Base-by-base conservation (phyloP, 2,888 invertebrate genomes). In the Agrochola macilenta region DNA sequence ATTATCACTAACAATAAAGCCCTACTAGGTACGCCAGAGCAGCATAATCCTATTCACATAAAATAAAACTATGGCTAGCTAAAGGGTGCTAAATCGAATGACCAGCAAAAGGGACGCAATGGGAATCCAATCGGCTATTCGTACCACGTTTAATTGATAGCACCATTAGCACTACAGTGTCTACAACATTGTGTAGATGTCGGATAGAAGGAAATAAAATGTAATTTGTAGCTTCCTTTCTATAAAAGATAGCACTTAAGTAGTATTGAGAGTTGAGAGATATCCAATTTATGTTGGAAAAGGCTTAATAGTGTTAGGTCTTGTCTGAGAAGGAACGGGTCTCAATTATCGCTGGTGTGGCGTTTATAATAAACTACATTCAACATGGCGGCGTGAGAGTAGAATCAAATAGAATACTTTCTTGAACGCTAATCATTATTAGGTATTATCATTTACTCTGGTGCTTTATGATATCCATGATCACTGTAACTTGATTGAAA, bases 81-180 rank as follows among this genome's bases (percentile, higher is more conserved):
- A 73, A 81, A 71, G 79, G 82, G 73, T 83, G 74, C 82, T 79
- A 88, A 90, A 90, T 91, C 90, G 91, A 94, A 93, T 92, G 91
- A 89, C 90, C 92, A 90, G 89, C 76, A 83, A 90, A 92, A 89
- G 89, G 90, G 87, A 89, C 87, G 89, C 89, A 90, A 94, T 92
- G 89, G 91, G 90, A 92, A 91, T 91, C 92, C 92, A 89, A 95
- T 94, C 93, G 93, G 89, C 90, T 88, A 94, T 94, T 92, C 93
- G 90, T 85, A 92, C 85, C 93, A 92, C 92, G 91, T 92, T 93
- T 94, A 95, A 95, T 95, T 95, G 94, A 95, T 95, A 92, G 93
- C 88, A 84, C 94, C 93, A 95, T 95, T 95, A 95, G 90, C 88
- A 86, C 79, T 76, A 76, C 30, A 58, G 82, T 88, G 83, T 75